Evolutionary conservation across 2,888 invertebrate genomes (phyloP).

Genomic region (Leptarthrus brevirostris): DNA sequence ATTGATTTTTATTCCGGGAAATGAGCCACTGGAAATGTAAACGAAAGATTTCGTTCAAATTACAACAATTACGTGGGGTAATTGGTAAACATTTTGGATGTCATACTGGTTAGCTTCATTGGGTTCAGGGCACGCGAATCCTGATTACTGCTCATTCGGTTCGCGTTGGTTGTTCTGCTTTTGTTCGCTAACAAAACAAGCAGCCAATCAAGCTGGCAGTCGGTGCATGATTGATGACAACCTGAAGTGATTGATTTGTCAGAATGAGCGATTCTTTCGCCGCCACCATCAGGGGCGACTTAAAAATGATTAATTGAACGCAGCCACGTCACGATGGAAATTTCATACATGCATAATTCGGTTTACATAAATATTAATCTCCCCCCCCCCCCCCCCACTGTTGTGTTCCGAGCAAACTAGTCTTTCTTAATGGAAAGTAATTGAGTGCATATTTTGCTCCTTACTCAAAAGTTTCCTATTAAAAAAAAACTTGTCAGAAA

Average conservation of each 20-base stretch:
- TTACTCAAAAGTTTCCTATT: background rate
- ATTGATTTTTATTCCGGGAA: background rate
- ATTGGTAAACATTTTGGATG: constrained; percentile 12
- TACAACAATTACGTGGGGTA: constrained; percentile 17
- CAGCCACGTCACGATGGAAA: background rate
- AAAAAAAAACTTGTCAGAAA: constrained; percentile 10
- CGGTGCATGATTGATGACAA: constrained; percentile 48
- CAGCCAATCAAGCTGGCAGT: constrained; percentile 36
- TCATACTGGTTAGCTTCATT: background rate
- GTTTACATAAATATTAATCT: no score
- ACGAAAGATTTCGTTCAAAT: constrained; percentile 13
- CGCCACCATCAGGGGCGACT: constrained; percentile 12
- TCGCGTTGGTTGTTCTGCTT: no score
- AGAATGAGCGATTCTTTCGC: constrained; percentile 33
- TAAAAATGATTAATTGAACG: constrained; percentile 40
- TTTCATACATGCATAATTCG: constrained; percentile 14
- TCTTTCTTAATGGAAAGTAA: background rate
- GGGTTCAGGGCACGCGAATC: constrained; percentile 20
- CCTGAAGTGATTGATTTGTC: constrained; percentile 48
- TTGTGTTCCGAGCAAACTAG: background rate
- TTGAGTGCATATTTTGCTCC: constrained; percentile 22
- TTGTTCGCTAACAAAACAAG: constrained; percentile 21
- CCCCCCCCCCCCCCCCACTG: background rate
- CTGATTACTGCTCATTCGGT: constrained; percentile 3
- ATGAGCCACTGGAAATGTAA: constrained; percentile 27